A percentile compares a stretch with the other conserved stretches of the same genome.
Conservation (phyloP, 2,888 invertebrate genomes). For the Eristalinus sepulchralis region DNA sequence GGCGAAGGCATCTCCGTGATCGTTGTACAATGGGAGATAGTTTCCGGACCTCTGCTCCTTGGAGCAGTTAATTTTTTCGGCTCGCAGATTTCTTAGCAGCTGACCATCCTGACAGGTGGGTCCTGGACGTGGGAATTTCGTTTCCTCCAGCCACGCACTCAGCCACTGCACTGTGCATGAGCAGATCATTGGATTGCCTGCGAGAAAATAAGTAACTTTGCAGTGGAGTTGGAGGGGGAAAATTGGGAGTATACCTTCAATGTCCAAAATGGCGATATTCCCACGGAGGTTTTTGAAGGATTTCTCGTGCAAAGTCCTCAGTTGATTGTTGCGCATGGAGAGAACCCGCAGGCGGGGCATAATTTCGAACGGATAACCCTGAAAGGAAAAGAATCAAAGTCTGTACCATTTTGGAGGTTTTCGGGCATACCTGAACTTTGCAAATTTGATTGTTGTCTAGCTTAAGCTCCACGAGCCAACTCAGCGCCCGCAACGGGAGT, state of each 20-base stretch:
- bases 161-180: slow-evolving; percentile 92
- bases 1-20: slow-evolving; percentile 87
- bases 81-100: slow-evolving; percentile 87
- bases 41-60: slow-evolving; percentile 78
- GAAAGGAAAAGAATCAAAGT: not conserved
- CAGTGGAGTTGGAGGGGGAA: too few species aligned
- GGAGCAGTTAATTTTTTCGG: slow-evolving; percentile 86
- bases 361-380: slow-evolving; percentile 89
- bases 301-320: slow-evolving; percentile 87
- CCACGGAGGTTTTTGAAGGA: slow-evolving; percentile 89
- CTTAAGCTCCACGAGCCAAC: slow-evolving; percentile 93
- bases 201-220: slow-evolving; percentile 72
- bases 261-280: slow-evolving; percentile 91
- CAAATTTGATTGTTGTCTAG: slow-evolving; percentile 93
- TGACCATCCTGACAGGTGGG: slow-evolving; percentile 91
- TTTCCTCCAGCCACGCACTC: slow-evolving; percentile 90
- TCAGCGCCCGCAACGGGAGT: slow-evolving; percentile 87
- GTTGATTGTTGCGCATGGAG: slow-evolving; percentile 88
- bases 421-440: slow-evolving; percentile 83
- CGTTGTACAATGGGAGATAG: slow-evolving; percentile 84
- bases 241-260: slow-evolving; percentile 85
- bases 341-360: slow-evolving; percentile 92
- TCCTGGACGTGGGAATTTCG: slow-evolving; percentile 85
- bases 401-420: too few species aligned
- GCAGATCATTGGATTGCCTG: slow-evolving; percentile 92